Conservation (phyloP, 2,113 vertebrate species). For the Arothron firmamentum region DNA sequence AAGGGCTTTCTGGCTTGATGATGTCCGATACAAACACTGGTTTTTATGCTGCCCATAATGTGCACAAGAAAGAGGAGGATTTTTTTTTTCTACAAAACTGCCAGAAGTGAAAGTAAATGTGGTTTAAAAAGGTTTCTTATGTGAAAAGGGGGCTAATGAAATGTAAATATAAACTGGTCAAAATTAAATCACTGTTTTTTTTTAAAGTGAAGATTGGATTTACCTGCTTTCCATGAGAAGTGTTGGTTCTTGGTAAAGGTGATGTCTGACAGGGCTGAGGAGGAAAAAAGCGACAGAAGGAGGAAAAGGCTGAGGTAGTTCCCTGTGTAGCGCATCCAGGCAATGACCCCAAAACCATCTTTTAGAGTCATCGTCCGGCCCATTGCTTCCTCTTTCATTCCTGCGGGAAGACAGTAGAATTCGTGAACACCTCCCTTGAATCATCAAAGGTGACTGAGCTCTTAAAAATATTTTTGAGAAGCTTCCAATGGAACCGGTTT, state of each 20-base stretch:
- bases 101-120: conserved; percentile 10
- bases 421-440: conserved; percentile 30
- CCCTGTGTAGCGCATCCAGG: conserved; percentile 75
- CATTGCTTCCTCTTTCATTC: conserved; percentile 79
- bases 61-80: conserved; percentile 14
- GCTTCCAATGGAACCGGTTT: conserved; percentile 8
- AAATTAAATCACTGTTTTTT: no score
- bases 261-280: conserved; percentile 76
- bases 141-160: no score
- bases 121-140: neutral
- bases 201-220: neutral
- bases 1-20: conserved; percentile 8
- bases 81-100: neutral
- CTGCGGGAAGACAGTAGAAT: conserved; percentile 65
- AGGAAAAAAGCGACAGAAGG: conserved; percentile 74
- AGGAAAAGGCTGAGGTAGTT: conserved; percentile 75
- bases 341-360: conserved; percentile 76
- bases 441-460: no score
- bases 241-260: conserved; percentile 79
- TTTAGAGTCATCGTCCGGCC: conserved; percentile 90
- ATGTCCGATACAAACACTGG: conserved; percentile 6
- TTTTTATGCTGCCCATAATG: conserved; percentile 12
- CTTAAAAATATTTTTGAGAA: neutral
- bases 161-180: no score
- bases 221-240: conserved; percentile 96